These are phyloP conservation scores for Cephus sareptanus DNA, from an alignment of 2,888 invertebrate genomes.

Conservation along the genomic window DNA sequence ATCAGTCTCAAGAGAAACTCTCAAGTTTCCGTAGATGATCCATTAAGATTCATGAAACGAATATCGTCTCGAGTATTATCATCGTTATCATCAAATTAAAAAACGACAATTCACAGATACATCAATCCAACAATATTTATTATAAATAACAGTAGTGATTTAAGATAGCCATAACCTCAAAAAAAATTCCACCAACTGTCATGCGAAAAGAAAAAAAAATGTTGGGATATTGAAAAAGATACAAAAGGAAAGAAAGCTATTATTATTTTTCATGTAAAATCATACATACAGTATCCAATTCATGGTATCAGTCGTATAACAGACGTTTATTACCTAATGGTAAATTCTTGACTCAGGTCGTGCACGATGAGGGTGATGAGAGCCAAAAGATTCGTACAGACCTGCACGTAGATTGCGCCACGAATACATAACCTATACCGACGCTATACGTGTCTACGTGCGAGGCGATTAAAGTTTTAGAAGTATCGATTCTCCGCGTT, in stretches of 20 bases:
- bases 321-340: too few relatives aligned
- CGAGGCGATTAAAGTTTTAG: slow-evolving; percentile 59
- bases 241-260: too few relatives aligned
- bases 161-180: too few relatives aligned
- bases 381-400: slow-evolving; percentile 22
- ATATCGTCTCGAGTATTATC: neutral
- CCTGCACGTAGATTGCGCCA: slow-evolving; percentile 14
- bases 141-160: too few relatives aligned
- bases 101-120: neutral
- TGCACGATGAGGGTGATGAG: neutral
- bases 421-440: neutral
- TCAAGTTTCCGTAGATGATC: neutral
- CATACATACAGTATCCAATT: too few relatives aligned
- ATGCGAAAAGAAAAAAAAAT: neutral
- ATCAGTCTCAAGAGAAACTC: neutral
- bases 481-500: slow-evolving; percentile 58
- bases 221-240: too few relatives aligned
- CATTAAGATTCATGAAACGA: neutral
- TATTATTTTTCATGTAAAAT: too few relatives aligned
- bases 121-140: too few relatives aligned
- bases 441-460: slow-evolving; percentile 29
- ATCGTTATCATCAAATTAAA: neutral
- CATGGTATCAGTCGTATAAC: too few relatives aligned
- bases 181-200: too few relatives aligned
- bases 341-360: too few relatives aligned